phyloP scores from a whole-genome alignment of 2,888 invertebrate genomes.

The Coelogynopora nodosa region DNA sequence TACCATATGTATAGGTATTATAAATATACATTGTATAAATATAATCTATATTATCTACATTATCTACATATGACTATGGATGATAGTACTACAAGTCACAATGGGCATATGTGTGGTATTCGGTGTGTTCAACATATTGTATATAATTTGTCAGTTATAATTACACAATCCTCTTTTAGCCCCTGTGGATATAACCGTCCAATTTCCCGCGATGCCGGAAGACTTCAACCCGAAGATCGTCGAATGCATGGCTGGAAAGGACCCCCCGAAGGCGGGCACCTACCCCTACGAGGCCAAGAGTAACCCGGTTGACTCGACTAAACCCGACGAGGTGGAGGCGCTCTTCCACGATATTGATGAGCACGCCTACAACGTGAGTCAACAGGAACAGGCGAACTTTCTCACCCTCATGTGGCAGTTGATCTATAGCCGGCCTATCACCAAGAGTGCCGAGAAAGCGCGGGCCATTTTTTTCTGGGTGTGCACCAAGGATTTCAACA shows the following conservation, averaged over 20 bases:
- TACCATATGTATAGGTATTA: too few relatives aligned
- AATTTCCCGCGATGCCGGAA: not conserved
- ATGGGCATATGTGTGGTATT: too few relatives aligned
- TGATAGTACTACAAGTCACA: too few relatives aligned
- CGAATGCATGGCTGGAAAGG: not conserved
- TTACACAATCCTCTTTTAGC: too few relatives aligned
- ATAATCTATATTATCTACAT: too few relatives aligned
- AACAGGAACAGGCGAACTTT: not conserved
- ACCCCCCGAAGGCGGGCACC: not conserved
- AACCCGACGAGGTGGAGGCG: not conserved
- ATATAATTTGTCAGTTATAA: too few relatives aligned
- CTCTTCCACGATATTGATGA: not conserved
- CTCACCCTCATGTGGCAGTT: not conserved
- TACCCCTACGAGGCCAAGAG: not conserved
- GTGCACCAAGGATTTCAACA: constrained; percentile 33
- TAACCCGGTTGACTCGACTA: not conserved
- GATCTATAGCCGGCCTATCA: not conserved
- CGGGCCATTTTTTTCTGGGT: constrained; percentile 39
- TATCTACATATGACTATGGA: too few relatives aligned
- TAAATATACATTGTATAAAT: too few relatives aligned
- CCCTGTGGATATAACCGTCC: too few relatives aligned
- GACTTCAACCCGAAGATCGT: not conserved
- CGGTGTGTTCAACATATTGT: too few relatives aligned
- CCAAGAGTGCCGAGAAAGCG: constrained; percentile 33
- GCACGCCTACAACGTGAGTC: not conserved